phyloP scores from a whole-genome alignment of 2,888 invertebrate species.

The Enchytraeus crypticus region DNA sequence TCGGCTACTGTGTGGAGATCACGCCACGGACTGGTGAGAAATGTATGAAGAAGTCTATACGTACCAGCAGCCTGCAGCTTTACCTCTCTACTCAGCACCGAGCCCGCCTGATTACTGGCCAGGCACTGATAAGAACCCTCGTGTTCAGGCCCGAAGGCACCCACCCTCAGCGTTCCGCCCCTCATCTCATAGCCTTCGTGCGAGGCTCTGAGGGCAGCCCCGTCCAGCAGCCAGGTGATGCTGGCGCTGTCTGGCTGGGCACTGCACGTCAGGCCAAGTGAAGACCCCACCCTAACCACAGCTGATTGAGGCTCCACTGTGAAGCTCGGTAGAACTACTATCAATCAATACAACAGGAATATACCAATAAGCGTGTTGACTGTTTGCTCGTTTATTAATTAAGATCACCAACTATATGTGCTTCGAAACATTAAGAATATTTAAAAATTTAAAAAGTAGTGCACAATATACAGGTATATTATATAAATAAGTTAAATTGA shows the following conservation, averaged over 20 bases:
- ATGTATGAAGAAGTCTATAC: too few relatives aligned
- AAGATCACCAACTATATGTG: too few relatives aligned
- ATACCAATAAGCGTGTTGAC: too few relatives aligned
- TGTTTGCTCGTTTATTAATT: too few relatives aligned
- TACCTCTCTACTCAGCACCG: conserved; percentile 4
- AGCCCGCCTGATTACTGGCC: not conserved
- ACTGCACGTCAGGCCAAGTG: not conserved
- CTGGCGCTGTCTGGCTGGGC: not conserved
- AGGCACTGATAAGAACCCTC: conserved; percentile 5
- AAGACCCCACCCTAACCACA: not conserved
- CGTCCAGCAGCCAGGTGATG: conserved; percentile 2
- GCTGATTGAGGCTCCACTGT: not conserved
- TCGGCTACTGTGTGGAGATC: too few relatives aligned
- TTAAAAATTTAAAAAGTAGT: too few relatives aligned
- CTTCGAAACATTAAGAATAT: too few relatives aligned
- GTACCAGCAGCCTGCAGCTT: conserved; percentile 6
- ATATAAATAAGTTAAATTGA: too few relatives aligned
- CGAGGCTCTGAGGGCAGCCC: not conserved
- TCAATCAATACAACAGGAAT: too few relatives aligned
- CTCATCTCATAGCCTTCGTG: not conserved
- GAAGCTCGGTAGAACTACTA: conserved; percentile 1
- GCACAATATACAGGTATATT: too few relatives aligned
- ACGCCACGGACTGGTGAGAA: too few relatives aligned
- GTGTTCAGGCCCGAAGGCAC: conserved; percentile 2
- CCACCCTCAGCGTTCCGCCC: conserved; percentile 1